Base-by-base conservation (phyloP, 2,888 invertebrate genomes). In the Pristionchus maxplancki region DNA sequence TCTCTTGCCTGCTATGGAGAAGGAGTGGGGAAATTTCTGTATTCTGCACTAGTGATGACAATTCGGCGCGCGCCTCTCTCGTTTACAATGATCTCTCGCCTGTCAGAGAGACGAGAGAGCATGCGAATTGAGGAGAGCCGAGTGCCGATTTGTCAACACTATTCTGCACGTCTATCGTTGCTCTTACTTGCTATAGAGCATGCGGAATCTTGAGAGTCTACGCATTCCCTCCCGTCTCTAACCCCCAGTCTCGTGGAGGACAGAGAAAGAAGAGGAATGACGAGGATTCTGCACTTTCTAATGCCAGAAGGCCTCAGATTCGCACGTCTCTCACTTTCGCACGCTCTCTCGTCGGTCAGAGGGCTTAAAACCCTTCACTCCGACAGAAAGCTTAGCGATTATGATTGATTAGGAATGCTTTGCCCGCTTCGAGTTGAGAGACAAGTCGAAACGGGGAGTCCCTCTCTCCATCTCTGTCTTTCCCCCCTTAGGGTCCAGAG, bases 251-350 rank as follows among this genome's bases (percentile, higher is more conserved):
- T 34, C 1, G 37, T 17, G 20, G 71, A 71, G 20, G 37, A 31
- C 8, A 15, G 17, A 31, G 31, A 64, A 64, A 15, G 20, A 20
- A 17, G 71, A 24, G 71, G 37, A 17, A 71, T 34, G 17, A 9
- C 58, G 9, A 24, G 17, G 31, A 37, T 15, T 20, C 37, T 37
- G 71, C 40, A 71, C 71, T 71, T 71, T 71, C 71, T 0, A 71
- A 2, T 20, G 71, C 37, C 71, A 34, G 37, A 71, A 64, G n/a
- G 62, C 5, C 8, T 44, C 11, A 5, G 62, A 28, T 4, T 64
- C 15, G 53, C 20, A 15, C 15, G 31, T 31, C 88, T 89, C 89
- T 85, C 85, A 87, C 88, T 85, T 87, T 87, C 88, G 81, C 89
- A 89, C 85, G 88, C n/a, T 50, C 31, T 50, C 20, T 82, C 82